phyloP scores from a whole-genome alignment of 2,888 invertebrate genomes.

The Apocheima hispidaria region DNA sequence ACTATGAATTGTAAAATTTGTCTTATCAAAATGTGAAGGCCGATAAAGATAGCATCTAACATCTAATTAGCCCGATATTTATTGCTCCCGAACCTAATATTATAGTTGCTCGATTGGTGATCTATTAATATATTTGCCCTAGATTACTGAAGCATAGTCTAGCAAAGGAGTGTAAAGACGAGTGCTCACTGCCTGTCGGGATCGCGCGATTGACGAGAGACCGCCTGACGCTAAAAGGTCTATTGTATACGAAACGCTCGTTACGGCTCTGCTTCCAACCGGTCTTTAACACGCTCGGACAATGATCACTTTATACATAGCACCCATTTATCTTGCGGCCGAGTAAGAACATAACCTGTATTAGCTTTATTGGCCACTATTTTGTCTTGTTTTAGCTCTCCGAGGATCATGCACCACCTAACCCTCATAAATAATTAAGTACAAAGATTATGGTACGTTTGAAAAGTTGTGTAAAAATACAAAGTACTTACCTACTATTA shows the following conservation, averaged over 20 bases:
- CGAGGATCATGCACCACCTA: background rate
- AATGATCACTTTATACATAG: conserved; percentile 84
- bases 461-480: background rate
- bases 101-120: conserved; percentile 31
- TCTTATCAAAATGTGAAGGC: conserved; percentile 29
- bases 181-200: conserved; percentile 57
- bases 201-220: conserved; percentile 78
- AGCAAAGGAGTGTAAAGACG: conserved; percentile 60
- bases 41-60: conserved; percentile 19
- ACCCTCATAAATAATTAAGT: background rate
- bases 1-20: conserved; percentile 5
- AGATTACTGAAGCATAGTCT: conserved; percentile 27
- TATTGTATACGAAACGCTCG: conserved; percentile 85
- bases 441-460: background rate
- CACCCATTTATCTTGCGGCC: conserved; percentile 64
- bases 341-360: conserved; percentile 47
- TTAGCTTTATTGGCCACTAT: conserved; percentile 48
- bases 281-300: conserved; percentile 83
- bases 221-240: conserved; percentile 85
- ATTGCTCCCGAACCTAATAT: conserved; percentile 27
- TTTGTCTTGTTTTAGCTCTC: conserved; percentile 15
- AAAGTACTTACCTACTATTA: no score
- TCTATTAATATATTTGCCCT: conserved; percentile 28
- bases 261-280: conserved; percentile 76
- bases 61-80: conserved; percentile 33